Conservation (phyloP, 23 tunicate genomes). For the Styela plicata region DNA sequence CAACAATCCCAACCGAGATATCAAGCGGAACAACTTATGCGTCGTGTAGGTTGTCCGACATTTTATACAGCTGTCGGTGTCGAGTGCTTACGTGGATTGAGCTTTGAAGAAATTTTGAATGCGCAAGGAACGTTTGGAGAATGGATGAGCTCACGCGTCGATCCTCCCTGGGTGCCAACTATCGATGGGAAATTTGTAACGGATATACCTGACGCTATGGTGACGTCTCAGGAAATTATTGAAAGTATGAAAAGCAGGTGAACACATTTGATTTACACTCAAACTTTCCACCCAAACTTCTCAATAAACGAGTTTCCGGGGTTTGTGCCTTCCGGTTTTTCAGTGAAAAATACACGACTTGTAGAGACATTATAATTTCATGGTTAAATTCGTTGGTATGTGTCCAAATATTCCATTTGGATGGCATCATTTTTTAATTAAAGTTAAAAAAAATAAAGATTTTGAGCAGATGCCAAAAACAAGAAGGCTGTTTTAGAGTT, state of each 20-base stretch:
- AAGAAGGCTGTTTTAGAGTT: too few relatives aligned
- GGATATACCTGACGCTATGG: conserved; percentile 18
- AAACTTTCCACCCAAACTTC: too few relatives aligned
- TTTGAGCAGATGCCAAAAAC: too few relatives aligned
- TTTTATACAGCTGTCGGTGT: conserved; percentile 9
- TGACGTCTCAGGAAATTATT: neutral
- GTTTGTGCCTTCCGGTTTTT: too few relatives aligned
- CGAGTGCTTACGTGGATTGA: neutral
- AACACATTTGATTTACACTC: too few relatives aligned
- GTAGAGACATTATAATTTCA: neutral
- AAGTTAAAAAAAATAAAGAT: too few relatives aligned
- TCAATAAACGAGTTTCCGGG: too few relatives aligned
- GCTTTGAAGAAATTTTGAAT: conserved; percentile 6
- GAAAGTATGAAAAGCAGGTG: neutral
- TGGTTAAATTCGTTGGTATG: neutral
- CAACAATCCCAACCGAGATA: neutral
- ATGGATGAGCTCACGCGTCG: neutral
- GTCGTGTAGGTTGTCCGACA: conserved; percentile 2
- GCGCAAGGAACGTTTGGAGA: neutral
- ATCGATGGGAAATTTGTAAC: conserved; percentile 1
- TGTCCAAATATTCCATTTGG: neutral
- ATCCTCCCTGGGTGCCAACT: conserved; percentile 3
- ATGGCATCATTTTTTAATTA: too few relatives aligned
- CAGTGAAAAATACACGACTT: too few relatives aligned
- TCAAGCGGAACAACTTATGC: neutral